Base-by-base conservation (phyloP, 1,140 invertebrate species). In the Diabrotica virgifera region DNA sequence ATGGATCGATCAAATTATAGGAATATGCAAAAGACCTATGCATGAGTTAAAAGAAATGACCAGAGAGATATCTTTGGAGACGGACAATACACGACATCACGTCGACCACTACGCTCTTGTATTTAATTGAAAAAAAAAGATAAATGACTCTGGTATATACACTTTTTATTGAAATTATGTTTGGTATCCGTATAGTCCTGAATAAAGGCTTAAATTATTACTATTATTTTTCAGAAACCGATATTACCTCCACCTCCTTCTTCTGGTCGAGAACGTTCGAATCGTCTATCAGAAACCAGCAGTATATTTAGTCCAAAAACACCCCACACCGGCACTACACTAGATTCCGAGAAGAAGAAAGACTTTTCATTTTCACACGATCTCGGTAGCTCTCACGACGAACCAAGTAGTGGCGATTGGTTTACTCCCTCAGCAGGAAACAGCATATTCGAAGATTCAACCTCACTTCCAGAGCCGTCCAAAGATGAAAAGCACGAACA, bases 181-280 rank as follows among this genome's bases (percentile, higher is more conserved):
- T n/a, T n/a, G n/a, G n/a, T n/a, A n/a, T n/a, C 24, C 24, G 4
- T 24, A 24, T 24, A 24, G 24, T 24, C 24, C 24, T 24, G 24
- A 24, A 24, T 24, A 24, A 24, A 24, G 24, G 4, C 56, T 56
- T 12, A 46, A 12, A 24, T 24, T 24, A 36, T 52, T n/a, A 1
- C 24, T 24, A 24, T 24, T 52, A 56, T 12, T 62, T 69, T 66
- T 65, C 67, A 82, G 62, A 82, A 83, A 72, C 83, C 82, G 52
- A 84, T 84, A 70, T 67, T 84, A 69, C 84, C 89, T 35, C 87
- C 89, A 24, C 89, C 88, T 13, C 87, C 87, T 2, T 87, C 89
- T 0, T 81, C 82, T 6, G 72, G 73, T 8, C 63, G 73, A 36
- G 78, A 79, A 46, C 64, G 78, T 36, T 70, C 74, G 5, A 72